Conservation (phyloP, 2,888 invertebrate species). For the Exocentrus adspersus region DNA sequence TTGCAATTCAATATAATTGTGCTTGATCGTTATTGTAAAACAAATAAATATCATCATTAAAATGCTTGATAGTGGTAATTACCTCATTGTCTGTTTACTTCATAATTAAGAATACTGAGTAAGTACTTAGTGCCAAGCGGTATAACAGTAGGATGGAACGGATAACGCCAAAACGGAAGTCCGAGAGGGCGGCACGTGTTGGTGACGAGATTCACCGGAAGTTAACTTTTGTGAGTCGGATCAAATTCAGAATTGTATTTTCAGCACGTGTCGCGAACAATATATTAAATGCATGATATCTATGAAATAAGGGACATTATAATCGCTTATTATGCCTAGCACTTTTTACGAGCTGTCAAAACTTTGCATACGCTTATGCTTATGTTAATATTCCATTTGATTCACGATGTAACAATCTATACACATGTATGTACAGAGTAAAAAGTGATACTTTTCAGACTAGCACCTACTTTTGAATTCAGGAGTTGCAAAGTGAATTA, state of each 20-base stretch:
- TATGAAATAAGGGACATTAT: slow-evolving; percentile 11
- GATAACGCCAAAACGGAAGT: slow-evolving; percentile 52
- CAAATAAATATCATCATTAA: too few species aligned
- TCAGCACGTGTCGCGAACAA: slow-evolving; percentile 42
- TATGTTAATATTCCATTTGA: too few species aligned
- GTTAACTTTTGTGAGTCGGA: slow-evolving; percentile 58
- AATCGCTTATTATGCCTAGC: slow-evolving; percentile 4
- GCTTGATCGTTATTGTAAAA: too few species aligned
- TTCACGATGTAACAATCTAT: too few species aligned
- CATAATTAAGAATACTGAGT: too few species aligned
- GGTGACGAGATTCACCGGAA: slow-evolving; percentile 59
- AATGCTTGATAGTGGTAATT: too few species aligned
- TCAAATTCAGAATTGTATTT: slow-evolving; percentile 56
- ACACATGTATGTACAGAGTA: too few species aligned
- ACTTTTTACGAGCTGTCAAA: neutral
- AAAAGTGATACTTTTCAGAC: too few species aligned
- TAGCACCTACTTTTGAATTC: too few species aligned
- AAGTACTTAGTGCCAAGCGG: too few species aligned
- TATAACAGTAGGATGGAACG: slow-evolving; percentile 35
- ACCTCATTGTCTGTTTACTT: too few species aligned
- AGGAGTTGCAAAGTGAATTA: too few species aligned
- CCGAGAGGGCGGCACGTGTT: slow-evolving; percentile 60
- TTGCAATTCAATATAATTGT: neutral
- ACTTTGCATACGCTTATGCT: neutral
- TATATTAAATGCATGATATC: slow-evolving; percentile 1